Base-by-base conservation (phyloP, 2,888 invertebrate species). In the Oligia fasciuncula region DNA sequence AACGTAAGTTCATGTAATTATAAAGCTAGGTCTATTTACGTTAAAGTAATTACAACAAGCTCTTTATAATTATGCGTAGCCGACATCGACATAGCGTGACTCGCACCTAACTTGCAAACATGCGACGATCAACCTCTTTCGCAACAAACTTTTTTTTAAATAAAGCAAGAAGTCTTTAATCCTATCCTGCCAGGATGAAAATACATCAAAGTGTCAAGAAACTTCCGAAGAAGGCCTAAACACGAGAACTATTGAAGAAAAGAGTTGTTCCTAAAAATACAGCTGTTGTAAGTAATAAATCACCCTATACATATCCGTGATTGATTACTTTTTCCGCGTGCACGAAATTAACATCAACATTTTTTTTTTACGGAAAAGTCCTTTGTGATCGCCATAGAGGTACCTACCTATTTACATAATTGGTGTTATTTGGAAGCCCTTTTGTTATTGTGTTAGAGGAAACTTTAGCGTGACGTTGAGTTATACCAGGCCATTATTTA, bases 241-340 rank as follows among this genome's bases (percentile, higher is more conserved):
- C 84, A 91, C 88, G 89, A 85, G 83, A 90, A 91, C 54, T 88
- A 80, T 81, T 74, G 88, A 93, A 92, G 91, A 92, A 93, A 94
- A 93, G 94, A 93, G 94, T 94, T 94, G 91, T 92, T 91, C 91
- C 90, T 90, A 89, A 89, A 57, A 91, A 90, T 88, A 87, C 93
- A 94, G 93, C 94, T 93, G 94, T 93, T 93, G 89, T 91, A 81
- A 86, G 91, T 90, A 92, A 94, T 95, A 94, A 94, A 95, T 95
- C 95, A 95, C 93, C 90, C 92, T 91, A 92, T 93, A 93, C 91
- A 92, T 93, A 92, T 92, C 89, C 91, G 87, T 95, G 95, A 95
- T 95, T 95, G 95, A 95, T 95, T 92, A 80, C 93, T 89, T 92
- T 92, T 83, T 90, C 82, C 85, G 87, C 89, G 82, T 88, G 89